Base-by-base conservation (phyloP, 2,888 invertebrate species). In the Vanessa cardui region DNA sequence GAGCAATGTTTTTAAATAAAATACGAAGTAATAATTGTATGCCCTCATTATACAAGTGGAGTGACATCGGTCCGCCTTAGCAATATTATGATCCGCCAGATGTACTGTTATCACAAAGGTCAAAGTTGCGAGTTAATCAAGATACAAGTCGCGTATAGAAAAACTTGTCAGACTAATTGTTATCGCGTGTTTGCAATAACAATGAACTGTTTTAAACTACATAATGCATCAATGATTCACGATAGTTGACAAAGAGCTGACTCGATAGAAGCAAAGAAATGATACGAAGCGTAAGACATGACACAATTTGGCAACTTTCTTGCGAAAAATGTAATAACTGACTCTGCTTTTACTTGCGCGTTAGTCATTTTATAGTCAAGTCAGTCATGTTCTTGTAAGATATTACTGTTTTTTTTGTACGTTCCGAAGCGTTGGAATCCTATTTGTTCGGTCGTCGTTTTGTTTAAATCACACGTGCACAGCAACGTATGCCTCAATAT, bases 111-210 rank as follows among this genome's bases (percentile, higher is more conserved):
- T 69, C 33, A 20, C 64, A 73, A 74, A 78, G 83, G 83, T 81
- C 82, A 86, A 80, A 82, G 73, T 77, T 78, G 69, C 73, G 72
- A 50, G 70, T 73, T 74, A 73, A 73, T 78, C 78, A 73, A 76
- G 80, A 83, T 80, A 85, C 83, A 86, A 82, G 82, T 80, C 76
- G 76, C 74, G 75, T 78, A 77, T 80, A 83, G 83, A 85, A 79
- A 80, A 82, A 80, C 80, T 74, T 78, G 85, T 87, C 80, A 82
- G 82, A 84, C 82, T 77, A 86, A 87, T 87, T 88, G 65, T 60
- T 65, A 65, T 65, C 59, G 59, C 46, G 21, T 83, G 85, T 71
- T 74, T 67, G 76, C 82, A 77, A 77, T 85, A 77, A 74, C 71
- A 81, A 85, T 83, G 77, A 26, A 5, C 16, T 16, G 26, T 63